Base-by-base conservation (phyloP, 1,140 invertebrate genomes). In the Nasonia giraulti region DNA sequence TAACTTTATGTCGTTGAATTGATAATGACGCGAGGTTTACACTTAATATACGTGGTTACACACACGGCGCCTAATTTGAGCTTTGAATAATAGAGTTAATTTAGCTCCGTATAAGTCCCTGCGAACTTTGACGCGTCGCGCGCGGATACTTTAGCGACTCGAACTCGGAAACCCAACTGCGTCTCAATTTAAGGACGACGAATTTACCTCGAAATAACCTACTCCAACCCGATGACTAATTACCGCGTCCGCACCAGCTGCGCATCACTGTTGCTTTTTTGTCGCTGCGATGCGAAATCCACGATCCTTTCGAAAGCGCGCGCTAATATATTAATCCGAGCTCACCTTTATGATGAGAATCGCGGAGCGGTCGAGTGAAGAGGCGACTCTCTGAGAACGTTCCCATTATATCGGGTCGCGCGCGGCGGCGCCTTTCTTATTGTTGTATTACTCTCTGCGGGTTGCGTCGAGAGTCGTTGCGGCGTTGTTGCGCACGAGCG, bases 331-430 rank as follows among this genome's bases (percentile, higher is more conserved):
- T 20, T 62, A 62, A 80, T 80, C 66, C 44, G 47, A 69, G 66
- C 66, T 47, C 37, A n/a, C 66, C 62, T 80, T 66, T 80, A 40
- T 14, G 11, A 62, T 69, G 78, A 80, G 31, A 71, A 80, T 80
- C 11, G 40, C 55, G 7, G 12, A 55, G 40, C 55, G 17, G 55
- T 20, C 17, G n/a, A 80, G 80, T 1, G 40, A 44, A 86, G 86
- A 86, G 87, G 55, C 55, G 55, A 62, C 55, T 62, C 55, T 89
- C 85, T 87, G 87, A 84, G 87, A 88, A 88, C 80, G 79, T 88
- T 88, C 87, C 82, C 88, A 88, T 85, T 87, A 85, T 80, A 80
- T 87, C 83, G 80, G 79, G 84, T 44, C 76, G 23, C 31, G 23
- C 31, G 20, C 20, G 17, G 77, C 27, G 23, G 14, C n/a, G 66